Conservation (phyloP, 2,113 vertebrate species). For the Platichthys flesus region DNA sequence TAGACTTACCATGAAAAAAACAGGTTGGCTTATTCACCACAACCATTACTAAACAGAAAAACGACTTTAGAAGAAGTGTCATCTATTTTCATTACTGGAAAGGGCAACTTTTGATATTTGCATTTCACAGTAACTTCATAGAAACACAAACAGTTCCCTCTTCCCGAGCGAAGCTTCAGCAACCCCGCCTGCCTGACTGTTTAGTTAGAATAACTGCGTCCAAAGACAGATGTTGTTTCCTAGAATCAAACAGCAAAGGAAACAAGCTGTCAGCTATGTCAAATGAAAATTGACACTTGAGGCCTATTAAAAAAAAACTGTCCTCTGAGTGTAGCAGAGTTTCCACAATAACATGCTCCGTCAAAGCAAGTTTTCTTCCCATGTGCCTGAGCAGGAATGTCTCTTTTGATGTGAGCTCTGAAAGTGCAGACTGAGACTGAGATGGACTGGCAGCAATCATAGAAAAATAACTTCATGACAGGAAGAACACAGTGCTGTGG, state of each 20-base stretch:
- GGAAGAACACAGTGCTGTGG: neutral
- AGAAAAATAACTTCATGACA: constrained; percentile 29
- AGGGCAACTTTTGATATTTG: constrained; percentile 7
- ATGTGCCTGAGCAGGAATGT: constrained; percentile 47
- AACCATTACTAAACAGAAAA: neutral
- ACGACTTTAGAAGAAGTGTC: neutral
- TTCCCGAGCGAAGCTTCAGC: too few species aligned
- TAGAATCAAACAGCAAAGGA: constrained; percentile 22
- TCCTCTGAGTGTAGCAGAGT: constrained; percentile 6
- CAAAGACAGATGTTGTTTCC: constrained; percentile 35
- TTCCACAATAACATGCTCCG: constrained; percentile 38
- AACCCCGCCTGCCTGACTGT: neutral
- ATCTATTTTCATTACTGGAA: constrained; percentile 12
- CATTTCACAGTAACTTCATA: neutral
- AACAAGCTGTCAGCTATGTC: constrained; percentile 43
- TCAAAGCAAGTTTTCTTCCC: constrained; percentile 13
- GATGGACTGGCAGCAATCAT: neutral
- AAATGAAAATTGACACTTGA: constrained; percentile 41
- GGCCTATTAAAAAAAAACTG: constrained; percentile 12
- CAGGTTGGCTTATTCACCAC: constrained; percentile 4
- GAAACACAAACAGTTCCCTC: constrained; percentile 2
- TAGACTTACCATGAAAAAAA: neutral
- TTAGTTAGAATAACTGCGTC: constrained; percentile 31
- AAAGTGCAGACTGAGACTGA: constrained; percentile 15
- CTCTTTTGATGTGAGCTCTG: constrained; percentile 28